Evolutionary conservation across 30 jellyfish, hydroid and myxozoan species (phyloP), one percentile per base, ranked within the genome.

Genomic region (Pelagia noctiluca): DNA sequence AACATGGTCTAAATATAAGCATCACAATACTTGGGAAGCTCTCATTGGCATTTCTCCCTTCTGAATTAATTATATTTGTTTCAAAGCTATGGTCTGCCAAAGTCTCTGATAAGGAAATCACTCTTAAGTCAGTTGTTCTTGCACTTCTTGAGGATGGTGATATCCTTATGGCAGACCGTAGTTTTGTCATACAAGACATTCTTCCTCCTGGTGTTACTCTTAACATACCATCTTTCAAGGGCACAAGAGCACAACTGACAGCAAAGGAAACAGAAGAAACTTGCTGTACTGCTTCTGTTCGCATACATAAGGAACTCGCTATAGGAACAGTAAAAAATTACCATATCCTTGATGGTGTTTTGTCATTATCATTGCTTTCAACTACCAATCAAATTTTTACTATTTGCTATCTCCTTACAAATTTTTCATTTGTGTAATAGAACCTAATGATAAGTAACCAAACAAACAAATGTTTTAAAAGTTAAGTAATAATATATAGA

Each of bases 201-300:
- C 57, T 64, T 11, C 87, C 89, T 18, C 80, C 83, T 35, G 84
- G 86, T 52, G 87, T 74, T 42, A 72, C 76, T 38, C 76, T 38
- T 19, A 85, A 63, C 76, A 85, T 74, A 23, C 95, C 90, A 30
- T 89, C 90, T 18, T 71, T 76, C 46, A 64, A 49, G 32, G 88
- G 86, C 57, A 25, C 77, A 25, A 24, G 80, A 22, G 71, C 35
- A 22, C 96, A 76, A 61, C 67, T 86, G 23, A 64, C 91, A 5
- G 82, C 91, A 86, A 46, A 66, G 73, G 91, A 86, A 64, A 50
- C 73, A 25, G 82, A 63, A 18, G 91, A 63, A 64, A 86, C 84
- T 52, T 50, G 52, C 12, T 23, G 21, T 21, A 85, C 64, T 72
- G 84, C 95, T 35, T 29, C 81, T 26, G 81, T 64, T 33, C 33